phyloP scores from a whole-genome alignment of 2,888 invertebrate genomes.

The Microchrysa polita region DNA sequence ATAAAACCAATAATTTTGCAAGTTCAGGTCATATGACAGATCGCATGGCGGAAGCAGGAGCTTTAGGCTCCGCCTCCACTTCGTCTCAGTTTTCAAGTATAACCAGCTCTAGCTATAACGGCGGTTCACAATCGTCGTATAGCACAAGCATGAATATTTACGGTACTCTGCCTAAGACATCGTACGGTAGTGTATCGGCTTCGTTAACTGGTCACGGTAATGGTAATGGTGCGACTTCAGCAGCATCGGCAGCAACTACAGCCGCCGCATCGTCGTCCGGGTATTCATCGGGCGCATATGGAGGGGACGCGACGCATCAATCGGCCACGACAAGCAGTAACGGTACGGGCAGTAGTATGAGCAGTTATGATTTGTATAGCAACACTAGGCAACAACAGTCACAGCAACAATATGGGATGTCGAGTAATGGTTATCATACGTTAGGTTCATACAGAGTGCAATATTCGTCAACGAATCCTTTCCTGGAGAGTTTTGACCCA shows the following conservation, averaged over 20 bases:
- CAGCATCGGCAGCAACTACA: too few species aligned
- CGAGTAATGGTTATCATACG: conserved; percentile 61
- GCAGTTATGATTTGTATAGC: conserved; percentile 47
- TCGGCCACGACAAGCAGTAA: conserved; percentile 52
- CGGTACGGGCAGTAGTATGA: conserved; percentile 57
- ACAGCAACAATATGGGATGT: conserved; percentile 39
- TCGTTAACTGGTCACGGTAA: conserved; percentile 47
- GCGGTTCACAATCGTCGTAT: conserved; percentile 54
- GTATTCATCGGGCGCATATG: conserved; percentile 53
- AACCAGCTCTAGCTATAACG: conserved; percentile 52
- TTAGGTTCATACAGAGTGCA: conserved; percentile 64
- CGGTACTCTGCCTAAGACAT: conserved; percentile 62
- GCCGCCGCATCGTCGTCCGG: conserved; percentile 52
- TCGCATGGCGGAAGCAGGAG: not conserved
- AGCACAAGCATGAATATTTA: conserved; percentile 60
- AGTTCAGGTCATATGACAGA: conserved; percentile 56
- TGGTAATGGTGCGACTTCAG: conserved; percentile 53
- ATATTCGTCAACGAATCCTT: conserved; percentile 65
- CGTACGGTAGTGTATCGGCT: conserved; percentile 47
- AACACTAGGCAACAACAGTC: conserved; percentile 48
- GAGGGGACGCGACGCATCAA: not conserved
- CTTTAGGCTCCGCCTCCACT: conserved; percentile 41
- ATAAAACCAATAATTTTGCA: conserved; percentile 53
- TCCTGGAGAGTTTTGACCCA: conserved; percentile 63
- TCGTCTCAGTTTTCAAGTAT: conserved; percentile 28